phyloP scores from a whole-genome alignment of 2,113 vertebrate genomes.

The Riparia riparia region DNA sequence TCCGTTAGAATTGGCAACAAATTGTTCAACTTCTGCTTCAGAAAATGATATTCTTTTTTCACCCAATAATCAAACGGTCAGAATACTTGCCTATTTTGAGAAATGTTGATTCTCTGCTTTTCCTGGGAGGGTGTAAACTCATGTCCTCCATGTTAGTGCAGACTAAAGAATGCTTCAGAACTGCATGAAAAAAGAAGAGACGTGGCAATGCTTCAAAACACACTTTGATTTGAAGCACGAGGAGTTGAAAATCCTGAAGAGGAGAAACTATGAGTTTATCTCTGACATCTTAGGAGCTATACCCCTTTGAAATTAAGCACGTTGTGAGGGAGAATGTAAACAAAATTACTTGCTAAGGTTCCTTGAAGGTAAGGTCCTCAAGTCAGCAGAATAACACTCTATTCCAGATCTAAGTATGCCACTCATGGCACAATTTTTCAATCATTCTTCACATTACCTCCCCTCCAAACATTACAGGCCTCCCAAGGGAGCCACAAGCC shows the following conservation, averaged over 20 bases:
- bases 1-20: neutral
- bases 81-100: neutral
- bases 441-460: rapidly evolving
- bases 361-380: neutral
- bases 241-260: neutral
- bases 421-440: neutral
- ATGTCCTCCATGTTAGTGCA: neutral
- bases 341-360: neutral
- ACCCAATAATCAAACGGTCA: neutral
- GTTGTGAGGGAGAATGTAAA: rapidly evolving
- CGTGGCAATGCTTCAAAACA: neutral
- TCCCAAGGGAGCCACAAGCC: neutral
- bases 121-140: neutral
- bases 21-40: neutral
- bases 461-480: neutral
- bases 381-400: neutral
- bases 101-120: neutral
- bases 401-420: neutral
- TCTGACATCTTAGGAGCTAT: neutral
- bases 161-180: neutral
- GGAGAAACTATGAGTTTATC: neutral
- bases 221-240: neutral
- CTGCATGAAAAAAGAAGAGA: neutral
- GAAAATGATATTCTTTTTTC: neutral
- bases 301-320: neutral